Percentiles rank a stretch among this genome's conserved stretches.
phyloP scores from a whole-genome alignment of 1,140 invertebrate species.

The Drosophila tani region DNA sequence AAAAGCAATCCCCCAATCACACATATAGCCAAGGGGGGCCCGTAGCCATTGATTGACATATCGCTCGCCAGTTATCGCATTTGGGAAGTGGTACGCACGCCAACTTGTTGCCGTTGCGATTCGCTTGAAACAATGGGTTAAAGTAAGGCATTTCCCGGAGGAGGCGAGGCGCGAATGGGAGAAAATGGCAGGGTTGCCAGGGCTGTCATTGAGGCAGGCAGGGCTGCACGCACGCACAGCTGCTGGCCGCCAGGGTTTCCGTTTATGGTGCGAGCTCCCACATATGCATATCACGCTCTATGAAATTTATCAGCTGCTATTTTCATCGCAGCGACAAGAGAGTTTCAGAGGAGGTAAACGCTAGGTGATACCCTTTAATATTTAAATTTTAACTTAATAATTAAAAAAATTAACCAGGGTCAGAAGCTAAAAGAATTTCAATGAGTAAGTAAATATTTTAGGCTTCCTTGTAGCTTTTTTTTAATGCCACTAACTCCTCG shows the following conservation, averaged over 20 bases:
- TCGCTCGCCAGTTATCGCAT: conserved; percentile 50
- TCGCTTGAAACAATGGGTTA: conserved; percentile 26
- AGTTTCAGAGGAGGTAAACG: too few relatives aligned
- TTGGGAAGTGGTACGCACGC: conserved; percentile 52
- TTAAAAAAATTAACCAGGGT: too few relatives aligned
- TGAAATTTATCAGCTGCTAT: conserved; percentile 50
- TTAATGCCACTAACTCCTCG: too few relatives aligned
- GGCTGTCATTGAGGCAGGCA: conserved; percentile 11
- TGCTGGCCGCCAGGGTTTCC: conserved; percentile 65
- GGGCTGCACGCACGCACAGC: conserved; percentile 42
- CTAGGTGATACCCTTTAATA: conserved; percentile 4
- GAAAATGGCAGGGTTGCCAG: conserved; percentile 16
- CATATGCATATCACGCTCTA: conserved; percentile 67
- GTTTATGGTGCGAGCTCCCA: conserved; percentile 53
- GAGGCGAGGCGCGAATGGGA: not conserved
- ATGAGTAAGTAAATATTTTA: too few relatives aligned
- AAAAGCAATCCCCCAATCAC: conserved; percentile 1
- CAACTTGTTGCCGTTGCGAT: conserved; percentile 53
- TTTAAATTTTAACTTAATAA: too few relatives aligned
- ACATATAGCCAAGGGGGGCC: conserved; percentile 10
- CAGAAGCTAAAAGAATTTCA: too few relatives aligned
- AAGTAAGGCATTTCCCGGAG: conserved; percentile 1
- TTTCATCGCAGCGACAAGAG: conserved; percentile 25
- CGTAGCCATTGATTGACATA: conserved; percentile 53
- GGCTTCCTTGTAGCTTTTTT: not conserved